phyloP scores from a whole-genome alignment of 2,797 vertebrate species.

The Odontamblyopus rebecca region DNA sequence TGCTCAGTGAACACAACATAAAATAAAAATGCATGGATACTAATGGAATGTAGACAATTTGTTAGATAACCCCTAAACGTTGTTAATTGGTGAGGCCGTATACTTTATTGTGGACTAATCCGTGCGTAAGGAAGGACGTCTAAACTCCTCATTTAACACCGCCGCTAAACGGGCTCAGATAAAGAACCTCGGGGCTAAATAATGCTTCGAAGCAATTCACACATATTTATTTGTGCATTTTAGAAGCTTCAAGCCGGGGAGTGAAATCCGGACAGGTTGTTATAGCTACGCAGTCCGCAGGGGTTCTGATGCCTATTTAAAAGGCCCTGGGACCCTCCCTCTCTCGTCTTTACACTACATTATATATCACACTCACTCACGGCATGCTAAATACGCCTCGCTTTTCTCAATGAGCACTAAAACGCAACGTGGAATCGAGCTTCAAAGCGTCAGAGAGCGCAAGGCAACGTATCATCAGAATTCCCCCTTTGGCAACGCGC shows the following conservation, averaged over 20 bases:
- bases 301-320: constrained; percentile 87
- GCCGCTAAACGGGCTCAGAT: constrained; percentile 44
- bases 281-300: constrained; percentile 90
- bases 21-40: background rate
- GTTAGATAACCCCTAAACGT: background rate
- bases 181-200: constrained; percentile 48
- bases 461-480: constrained; percentile 75
- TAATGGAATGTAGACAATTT: background rate
- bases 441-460: constrained; percentile 67
- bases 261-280: constrained; percentile 92
- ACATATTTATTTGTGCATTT: constrained; percentile 84
- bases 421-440: constrained; percentile 85
- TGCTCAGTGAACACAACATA: background rate
- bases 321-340: constrained; percentile 79
- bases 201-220: constrained; percentile 71
- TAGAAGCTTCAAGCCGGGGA: constrained; percentile 85
- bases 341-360: constrained; percentile 80
- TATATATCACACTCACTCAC: constrained; percentile 82
- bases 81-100: constrained; percentile 1
- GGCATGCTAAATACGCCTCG: constrained; percentile 79
- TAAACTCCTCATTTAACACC: constrained; percentile 39
- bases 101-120: constrained; percentile 7
- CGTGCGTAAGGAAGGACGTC: background rate
- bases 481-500: constrained; percentile 86
- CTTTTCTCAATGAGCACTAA: constrained; percentile 86